These are phyloP conservation scores for Yponomeuta evonymella DNA, from an alignment of 2,888 invertebrate species.

Conservation along the genomic window DNA sequence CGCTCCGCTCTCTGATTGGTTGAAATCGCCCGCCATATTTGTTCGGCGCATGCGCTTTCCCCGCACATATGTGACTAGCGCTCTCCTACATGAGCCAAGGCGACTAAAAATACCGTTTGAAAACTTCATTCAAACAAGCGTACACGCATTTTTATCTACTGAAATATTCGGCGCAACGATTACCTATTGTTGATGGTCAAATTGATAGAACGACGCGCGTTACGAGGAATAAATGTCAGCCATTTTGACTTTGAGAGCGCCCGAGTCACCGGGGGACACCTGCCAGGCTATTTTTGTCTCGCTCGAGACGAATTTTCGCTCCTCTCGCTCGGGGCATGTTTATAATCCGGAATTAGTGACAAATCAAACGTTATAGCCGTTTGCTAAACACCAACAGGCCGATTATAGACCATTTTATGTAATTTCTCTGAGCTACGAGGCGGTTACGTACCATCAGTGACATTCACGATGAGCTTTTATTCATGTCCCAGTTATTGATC, in stretches of 20 bases:
- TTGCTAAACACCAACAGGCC: constrained; percentile 67
- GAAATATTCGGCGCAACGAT: background rate
- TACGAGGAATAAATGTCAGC: constrained; percentile 54
- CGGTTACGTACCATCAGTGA: constrained; percentile 45
- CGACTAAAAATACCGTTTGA: constrained; percentile 28
- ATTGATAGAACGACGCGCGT: constrained; percentile 31
- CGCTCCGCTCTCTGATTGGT: constrained; percentile 50
- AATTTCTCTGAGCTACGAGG: constrained; percentile 62
- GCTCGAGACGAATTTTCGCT: constrained; percentile 52
- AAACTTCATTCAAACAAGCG: constrained; percentile 11
- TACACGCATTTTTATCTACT: background rate
- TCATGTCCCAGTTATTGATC: constrained; percentile 48
- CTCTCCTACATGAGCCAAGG: constrained; percentile 22
- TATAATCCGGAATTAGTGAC: constrained; percentile 59
- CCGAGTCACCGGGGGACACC: constrained; percentile 39
- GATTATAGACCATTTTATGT: constrained; percentile 66
- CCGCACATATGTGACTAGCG: constrained; percentile 48
- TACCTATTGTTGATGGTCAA: background rate
- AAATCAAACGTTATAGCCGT: constrained; percentile 64
- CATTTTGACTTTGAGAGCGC: constrained; percentile 53
- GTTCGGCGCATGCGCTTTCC: constrained; percentile 62
- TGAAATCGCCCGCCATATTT: constrained; percentile 62
- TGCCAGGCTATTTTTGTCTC: constrained; percentile 55
- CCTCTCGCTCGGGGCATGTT: constrained; percentile 55
- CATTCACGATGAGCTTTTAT: constrained; percentile 57